phyloP scores from a whole-genome alignment of 2,888 invertebrate species.

The Caenorhabditis parvicauda region DNA sequence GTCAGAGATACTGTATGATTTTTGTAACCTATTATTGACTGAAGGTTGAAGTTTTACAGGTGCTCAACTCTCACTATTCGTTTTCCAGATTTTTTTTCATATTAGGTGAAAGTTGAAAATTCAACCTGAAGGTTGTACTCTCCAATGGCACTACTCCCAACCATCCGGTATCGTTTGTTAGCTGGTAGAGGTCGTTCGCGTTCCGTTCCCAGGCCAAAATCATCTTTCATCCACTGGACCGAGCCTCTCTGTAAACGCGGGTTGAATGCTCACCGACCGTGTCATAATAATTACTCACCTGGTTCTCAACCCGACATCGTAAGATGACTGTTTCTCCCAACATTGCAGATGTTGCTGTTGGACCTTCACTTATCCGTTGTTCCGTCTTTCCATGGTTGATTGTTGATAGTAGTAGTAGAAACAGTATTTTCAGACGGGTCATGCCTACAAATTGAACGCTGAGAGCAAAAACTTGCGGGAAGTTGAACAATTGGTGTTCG shows the following conservation, averaged over 20 bases:
- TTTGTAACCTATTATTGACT: too few species aligned
- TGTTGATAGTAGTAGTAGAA: conserved; percentile 16
- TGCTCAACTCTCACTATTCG: too few species aligned
- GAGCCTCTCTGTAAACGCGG: conserved; percentile 70
- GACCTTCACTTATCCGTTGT: conserved; percentile 47
- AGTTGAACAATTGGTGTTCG: too few species aligned
- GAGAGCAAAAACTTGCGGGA: too few species aligned
- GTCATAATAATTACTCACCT: conserved; percentile 34
- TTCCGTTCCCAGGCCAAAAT: conserved; percentile 88
- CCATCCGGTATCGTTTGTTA: conserved; percentile 80
- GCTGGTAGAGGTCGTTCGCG: conserved; percentile 82
- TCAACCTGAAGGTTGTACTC: conserved; percentile 57
- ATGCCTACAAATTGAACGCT: too few species aligned
- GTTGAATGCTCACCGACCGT: background rate
- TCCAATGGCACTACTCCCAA: conserved; percentile 92
- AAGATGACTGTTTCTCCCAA: conserved; percentile 48
- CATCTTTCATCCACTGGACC: conserved; percentile 95
- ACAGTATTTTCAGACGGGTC: too few species aligned
- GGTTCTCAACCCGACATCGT: conserved; percentile 54
- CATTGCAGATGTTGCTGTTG: conserved; percentile 34
- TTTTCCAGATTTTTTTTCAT: background rate
- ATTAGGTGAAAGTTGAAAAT: too few species aligned
- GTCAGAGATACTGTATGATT: too few species aligned
- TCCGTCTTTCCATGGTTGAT: conserved; percentile 14
- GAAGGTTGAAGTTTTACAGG: too few species aligned